phyloP scores from a whole-genome alignment of 2,113 vertebrate genomes.

The Planiliza haematocheilus region DNA sequence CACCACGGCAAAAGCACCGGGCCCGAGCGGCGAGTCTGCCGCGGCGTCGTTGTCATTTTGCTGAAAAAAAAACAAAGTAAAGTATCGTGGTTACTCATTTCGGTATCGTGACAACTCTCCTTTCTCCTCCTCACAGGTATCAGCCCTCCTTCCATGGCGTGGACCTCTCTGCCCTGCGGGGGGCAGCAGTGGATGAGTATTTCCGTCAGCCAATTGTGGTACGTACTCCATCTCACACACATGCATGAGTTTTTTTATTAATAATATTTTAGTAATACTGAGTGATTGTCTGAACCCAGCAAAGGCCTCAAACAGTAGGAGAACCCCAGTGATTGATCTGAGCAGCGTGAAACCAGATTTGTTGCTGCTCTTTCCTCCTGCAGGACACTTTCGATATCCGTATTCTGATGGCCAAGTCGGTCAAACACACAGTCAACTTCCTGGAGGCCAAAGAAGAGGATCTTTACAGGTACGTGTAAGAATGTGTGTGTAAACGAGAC shows the following conservation, averaged over 20 bases:
- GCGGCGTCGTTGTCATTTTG: no score
- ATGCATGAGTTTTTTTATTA: no score
- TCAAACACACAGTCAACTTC: constrained; percentile 97
- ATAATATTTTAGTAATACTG: no score
- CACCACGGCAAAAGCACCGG: no score
- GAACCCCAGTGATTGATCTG: not conserved
- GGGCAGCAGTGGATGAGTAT: constrained; percentile 95
- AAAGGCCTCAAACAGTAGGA: no score
- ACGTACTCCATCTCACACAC: constrained; percentile 34
- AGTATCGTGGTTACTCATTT: no score
- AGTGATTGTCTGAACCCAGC: no score
- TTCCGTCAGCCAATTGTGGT: constrained; percentile 97
- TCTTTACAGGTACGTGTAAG: constrained; percentile 88
- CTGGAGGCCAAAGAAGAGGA: constrained; percentile 96
- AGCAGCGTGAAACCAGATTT: not conserved
- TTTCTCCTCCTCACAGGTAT: constrained; percentile 84
- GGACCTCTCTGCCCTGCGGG: constrained; percentile 92
- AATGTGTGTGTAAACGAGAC: not conserved
- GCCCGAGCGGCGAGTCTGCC: no score
- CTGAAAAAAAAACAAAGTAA: no score
- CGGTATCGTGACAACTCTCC: no score
- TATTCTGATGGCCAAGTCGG: constrained; percentile 96
- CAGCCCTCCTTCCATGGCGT: constrained; percentile 98
- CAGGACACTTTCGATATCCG: constrained; percentile 97
- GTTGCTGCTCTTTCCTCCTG: constrained; percentile 7